phyloP scores from a whole-genome alignment of 2,888 invertebrate genomes.

The Tholera decimalis region DNA sequence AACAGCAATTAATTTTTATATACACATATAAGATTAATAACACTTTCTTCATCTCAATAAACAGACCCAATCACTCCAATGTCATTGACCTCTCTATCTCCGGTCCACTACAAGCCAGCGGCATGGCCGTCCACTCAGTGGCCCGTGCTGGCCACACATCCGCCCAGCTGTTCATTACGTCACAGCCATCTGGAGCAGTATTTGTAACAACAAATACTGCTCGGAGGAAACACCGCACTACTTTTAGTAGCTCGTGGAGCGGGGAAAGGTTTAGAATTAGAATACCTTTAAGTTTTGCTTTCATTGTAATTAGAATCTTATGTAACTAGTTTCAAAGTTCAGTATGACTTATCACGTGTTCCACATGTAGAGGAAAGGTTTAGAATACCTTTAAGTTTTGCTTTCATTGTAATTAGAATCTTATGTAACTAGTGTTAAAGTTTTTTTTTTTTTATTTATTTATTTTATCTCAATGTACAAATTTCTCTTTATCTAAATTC shows the following conservation, averaged over 20 bases:
- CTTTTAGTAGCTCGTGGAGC: slow-evolving; percentile 20
- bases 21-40: too few species aligned
- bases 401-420: not conserved
- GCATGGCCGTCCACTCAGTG: slow-evolving; percentile 29
- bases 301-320: not conserved
- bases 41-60: not conserved
- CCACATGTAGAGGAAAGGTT: slow-evolving; percentile 13
- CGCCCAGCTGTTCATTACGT: slow-evolving; percentile 49
- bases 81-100: slow-evolving; percentile 46
- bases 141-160: slow-evolving; percentile 38
- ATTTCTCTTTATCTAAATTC: too few species aligned
- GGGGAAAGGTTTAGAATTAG: slow-evolving; percentile 13
- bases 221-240: slow-evolving; percentile 17
- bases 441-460: too few species aligned
- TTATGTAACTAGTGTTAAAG: too few species aligned
- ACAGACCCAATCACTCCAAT: not conserved
- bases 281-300: not conserved
- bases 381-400: not conserved
- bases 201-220: not conserved
- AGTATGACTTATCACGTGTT: too few species aligned
- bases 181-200: slow-evolving; percentile 55
- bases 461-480: too few species aligned
- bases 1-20: too few species aligned
- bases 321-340: too few species aligned
- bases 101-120: slow-evolving; percentile 3